phyloP scores from a whole-genome alignment of 2,797 vertebrate genomes.

The Florisuga fusca region DNA sequence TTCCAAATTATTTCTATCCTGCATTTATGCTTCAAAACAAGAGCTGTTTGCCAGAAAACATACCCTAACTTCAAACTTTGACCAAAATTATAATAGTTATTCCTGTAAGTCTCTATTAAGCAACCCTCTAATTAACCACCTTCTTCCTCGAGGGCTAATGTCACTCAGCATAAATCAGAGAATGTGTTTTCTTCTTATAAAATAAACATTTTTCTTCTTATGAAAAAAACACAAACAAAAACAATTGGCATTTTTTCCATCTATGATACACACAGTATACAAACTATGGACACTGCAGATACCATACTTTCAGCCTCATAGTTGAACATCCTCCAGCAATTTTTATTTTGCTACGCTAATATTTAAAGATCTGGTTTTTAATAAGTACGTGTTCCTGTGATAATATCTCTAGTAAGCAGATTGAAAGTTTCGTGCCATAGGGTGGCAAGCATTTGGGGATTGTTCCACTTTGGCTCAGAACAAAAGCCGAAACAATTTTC shows the following conservation, averaged over 20 bases:
- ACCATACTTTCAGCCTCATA: background rate
- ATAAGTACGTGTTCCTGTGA: background rate
- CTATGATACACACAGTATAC: background rate
- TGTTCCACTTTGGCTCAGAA: background rate
- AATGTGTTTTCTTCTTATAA: background rate
- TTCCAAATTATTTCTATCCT: background rate
- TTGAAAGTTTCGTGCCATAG: background rate
- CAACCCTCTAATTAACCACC: background rate
- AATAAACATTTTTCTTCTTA: background rate
- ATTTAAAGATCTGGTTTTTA: background rate
- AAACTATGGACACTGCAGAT: background rate
- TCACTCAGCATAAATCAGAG: conserved; percentile 23
- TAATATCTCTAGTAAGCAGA: background rate
- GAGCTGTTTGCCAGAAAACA: background rate
- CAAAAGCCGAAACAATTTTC: background rate
- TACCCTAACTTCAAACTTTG: background rate
- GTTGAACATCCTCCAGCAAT: background rate
- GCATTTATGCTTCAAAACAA: background rate
- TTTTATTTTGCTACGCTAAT: background rate
- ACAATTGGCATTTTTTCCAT: background rate
- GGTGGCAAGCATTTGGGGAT: background rate
- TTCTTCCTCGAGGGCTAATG: background rate
- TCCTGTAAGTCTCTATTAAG: background rate
- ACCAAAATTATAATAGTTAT: background rate
- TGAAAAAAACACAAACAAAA: background rate